phyloP scores from a whole-genome alignment of 2,888 invertebrate species.

The Nephrotoma appendiculata region DNA sequence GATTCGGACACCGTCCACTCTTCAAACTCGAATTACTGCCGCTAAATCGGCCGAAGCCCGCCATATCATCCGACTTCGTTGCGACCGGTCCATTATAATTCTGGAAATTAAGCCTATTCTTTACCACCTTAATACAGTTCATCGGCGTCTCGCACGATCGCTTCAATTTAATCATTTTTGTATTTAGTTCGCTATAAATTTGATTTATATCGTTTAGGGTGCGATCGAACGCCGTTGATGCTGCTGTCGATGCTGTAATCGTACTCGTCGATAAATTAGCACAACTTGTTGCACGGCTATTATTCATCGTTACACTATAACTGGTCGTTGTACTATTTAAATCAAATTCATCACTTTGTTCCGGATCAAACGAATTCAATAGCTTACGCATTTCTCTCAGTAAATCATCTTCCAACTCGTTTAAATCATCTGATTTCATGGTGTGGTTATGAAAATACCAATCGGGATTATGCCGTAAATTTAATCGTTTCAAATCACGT shows the following conservation, averaged over 20 bases:
- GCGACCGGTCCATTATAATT: neutral
- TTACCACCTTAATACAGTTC: neutral
- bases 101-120: neutral
- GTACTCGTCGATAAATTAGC: neutral
- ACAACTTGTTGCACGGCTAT: neutral
- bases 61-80: neutral
- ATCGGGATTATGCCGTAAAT: neutral
- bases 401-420: neutral
- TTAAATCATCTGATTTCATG: neutral
- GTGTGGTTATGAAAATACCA: neutral
- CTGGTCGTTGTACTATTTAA: neutral
- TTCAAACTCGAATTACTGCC: neutral
- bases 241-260: neutral
- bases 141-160: neutral
- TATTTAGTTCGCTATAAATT: neutral
- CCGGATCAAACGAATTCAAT: neutral
- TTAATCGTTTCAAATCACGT: neutral
- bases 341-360: neutral
- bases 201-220: neutral
- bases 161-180: neutral
- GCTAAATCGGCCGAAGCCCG: neutral
- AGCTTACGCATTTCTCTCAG: neutral
- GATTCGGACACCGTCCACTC: neutral
- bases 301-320: neutral
- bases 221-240: neutral